Evolutionary conservation across 2,888 invertebrate species (phyloP).

Genomic region (Oxyscelio sp.): DNA sequence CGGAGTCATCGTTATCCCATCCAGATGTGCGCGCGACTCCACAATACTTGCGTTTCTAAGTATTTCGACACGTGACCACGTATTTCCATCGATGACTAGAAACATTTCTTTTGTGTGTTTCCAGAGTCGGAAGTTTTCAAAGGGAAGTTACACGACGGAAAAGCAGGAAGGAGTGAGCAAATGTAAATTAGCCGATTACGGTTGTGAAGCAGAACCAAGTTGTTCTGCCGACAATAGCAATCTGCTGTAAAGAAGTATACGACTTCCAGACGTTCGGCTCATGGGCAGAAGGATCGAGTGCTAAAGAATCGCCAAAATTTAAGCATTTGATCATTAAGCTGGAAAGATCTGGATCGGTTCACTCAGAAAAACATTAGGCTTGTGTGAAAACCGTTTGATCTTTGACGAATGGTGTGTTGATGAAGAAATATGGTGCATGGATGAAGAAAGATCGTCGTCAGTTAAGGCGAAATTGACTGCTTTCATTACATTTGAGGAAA

Average conservation of each 20-base stretch:
- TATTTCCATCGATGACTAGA: conserved; percentile 48
- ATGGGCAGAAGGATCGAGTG: too few relatives aligned
- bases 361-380: too few relatives aligned
- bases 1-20: conserved; percentile 39
- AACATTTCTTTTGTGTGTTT: conserved; percentile 41
- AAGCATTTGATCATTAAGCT: too few relatives aligned
- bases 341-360: too few relatives aligned
- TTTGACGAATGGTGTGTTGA: too few relatives aligned
- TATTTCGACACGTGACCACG: conserved; percentile 32
- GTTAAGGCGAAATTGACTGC: too few relatives aligned
- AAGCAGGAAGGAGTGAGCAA: conserved; percentile 57
- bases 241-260: conserved; percentile 23
- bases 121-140: conserved; percentile 59
- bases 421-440: too few relatives aligned
- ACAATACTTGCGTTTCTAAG: conserved; percentile 32
- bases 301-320: too few relatives aligned
- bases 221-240: conserved; percentile 26
- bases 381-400: too few relatives aligned
- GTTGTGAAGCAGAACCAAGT: conserved; percentile 49
- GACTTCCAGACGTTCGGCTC: conserved; percentile 21
- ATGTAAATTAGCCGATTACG: conserved; percentile 50
- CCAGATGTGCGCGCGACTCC: conserved; percentile 41
- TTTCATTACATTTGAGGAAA: too few relatives aligned
- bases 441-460: too few relatives aligned
- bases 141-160: conserved; percentile 50